A percentile compares a stretch with the other conserved stretches of the same genome.
These are phyloP conservation scores for Artemia sinica DNA, from an alignment of 2,888 invertebrate genomes.

Conservation along the genomic window DNA sequence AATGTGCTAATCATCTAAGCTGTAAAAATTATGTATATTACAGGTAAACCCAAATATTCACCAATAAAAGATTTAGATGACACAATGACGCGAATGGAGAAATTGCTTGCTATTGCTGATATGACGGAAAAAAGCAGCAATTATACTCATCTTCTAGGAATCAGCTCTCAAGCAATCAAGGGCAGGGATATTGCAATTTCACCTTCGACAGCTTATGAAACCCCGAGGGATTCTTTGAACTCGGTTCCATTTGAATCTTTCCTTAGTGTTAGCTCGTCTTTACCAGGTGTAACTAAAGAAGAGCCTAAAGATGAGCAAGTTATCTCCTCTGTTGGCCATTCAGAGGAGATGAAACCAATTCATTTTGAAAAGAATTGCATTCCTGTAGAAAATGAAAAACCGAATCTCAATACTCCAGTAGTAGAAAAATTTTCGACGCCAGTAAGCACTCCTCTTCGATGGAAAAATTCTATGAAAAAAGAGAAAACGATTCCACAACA, in stretches of 20 bases:
- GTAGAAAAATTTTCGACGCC: neutral
- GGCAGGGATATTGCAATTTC: neutral
- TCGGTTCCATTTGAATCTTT: neutral
- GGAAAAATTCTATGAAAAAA: neutral
- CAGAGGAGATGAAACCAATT: too few relatives aligned
- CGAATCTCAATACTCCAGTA: neutral
- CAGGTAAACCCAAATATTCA: neutral
- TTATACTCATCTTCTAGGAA: neutral
- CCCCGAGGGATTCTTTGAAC: neutral
- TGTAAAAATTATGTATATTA: neutral
- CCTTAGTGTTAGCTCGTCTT: neutral
- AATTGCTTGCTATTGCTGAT: conserved; percentile 4
- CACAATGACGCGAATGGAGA: conserved; percentile 5
- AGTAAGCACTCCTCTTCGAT: neutral
- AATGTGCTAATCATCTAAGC: too few relatives aligned
- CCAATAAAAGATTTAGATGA: neutral
- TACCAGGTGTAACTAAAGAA: neutral
- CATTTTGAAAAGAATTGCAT: neutral
- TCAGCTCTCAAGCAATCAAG: neutral
- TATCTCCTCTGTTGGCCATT: too few relatives aligned
- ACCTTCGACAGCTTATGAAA: neutral
- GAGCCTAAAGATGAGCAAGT: neutral
- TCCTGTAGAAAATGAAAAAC: neutral
- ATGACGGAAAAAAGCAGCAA: neutral
- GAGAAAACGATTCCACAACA: neutral